A percentile compares a stretch with the other conserved stretches of the same genome.
Conservation (phyloP, 2,797 vertebrate species). For the Bradypodion ventrale region DNA sequence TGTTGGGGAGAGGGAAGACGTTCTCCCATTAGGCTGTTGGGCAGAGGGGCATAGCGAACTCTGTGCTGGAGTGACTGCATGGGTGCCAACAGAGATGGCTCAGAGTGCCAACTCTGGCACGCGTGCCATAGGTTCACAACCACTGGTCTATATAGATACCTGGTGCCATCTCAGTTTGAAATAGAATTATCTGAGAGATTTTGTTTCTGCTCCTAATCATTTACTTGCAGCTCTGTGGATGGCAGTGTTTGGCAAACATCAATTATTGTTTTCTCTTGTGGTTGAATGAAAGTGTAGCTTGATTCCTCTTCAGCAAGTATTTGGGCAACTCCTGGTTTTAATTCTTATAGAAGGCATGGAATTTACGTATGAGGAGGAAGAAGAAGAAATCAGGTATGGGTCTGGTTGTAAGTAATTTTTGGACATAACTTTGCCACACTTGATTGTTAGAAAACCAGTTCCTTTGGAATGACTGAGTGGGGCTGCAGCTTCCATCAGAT, state of each 20-base stretch:
- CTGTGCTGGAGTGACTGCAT: too few relatives aligned
- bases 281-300: conserved; percentile 57
- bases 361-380: conserved; percentile 7
- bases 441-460: conserved; percentile 26
- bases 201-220: conserved; percentile 56
- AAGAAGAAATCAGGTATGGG: background rate
- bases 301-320: conserved; percentile 47
- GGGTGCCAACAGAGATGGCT: too few relatives aligned
- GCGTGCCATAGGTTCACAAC: too few relatives aligned
- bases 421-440: conserved; percentile 14
- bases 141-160: conserved; percentile 15
- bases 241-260: conserved; percentile 48
- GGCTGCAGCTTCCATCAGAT: conserved; percentile 16
- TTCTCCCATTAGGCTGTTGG: too few relatives aligned
- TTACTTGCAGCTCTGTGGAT: conserved; percentile 51
- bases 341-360: conserved; percentile 45
- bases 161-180: conserved; percentile 58
- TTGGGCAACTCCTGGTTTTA: conserved; percentile 49
- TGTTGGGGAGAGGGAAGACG: too few relatives aligned
- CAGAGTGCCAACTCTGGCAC: too few relatives aligned
- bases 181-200: conserved; percentile 25
- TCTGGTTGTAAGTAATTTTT: conserved; percentile 17
- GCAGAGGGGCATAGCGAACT: too few relatives aligned
- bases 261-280: conserved; percentile 52
- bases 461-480: conserved; percentile 39